A percentile compares a stretch with the other conserved stretches of the same genome.
phyloP scores from a whole-genome alignment of 2,888 invertebrate species.

The Acanthoscelides obtectus region DNA sequence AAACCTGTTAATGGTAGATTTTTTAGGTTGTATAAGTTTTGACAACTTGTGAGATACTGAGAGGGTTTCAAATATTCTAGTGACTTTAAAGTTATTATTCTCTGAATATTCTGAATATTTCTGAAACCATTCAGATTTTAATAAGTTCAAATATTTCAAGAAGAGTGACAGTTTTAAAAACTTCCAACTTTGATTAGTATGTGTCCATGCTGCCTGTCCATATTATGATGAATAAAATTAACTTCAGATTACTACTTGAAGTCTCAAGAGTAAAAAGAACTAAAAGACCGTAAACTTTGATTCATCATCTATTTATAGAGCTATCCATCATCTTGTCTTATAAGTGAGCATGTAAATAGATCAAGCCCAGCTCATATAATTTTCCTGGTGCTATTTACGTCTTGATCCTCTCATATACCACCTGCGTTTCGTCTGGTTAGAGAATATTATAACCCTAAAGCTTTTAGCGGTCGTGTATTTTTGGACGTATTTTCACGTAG shows the following conservation, averaged over 20 bases:
- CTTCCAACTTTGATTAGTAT: no score
- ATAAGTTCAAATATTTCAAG: no score
- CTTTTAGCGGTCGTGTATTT: neutral
- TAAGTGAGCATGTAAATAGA: neutral
- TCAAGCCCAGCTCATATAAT: neutral
- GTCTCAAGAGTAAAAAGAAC: neutral
- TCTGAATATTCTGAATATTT: no score
- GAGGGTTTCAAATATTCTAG: no score
- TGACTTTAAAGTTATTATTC: no score
- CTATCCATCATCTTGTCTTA: neutral
- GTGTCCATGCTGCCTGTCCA: no score
- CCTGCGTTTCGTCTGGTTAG: neutral
- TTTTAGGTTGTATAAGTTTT: no score
- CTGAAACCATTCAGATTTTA: no score
- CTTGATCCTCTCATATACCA: neutral
- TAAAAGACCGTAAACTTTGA: neutral
- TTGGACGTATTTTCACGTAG: neutral
- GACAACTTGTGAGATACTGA: no score
- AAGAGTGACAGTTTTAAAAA: no score
- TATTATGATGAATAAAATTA: no score
- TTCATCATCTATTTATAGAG: neutral
- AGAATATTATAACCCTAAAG: neutral
- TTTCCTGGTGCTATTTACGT: neutral
- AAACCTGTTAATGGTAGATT: no score
- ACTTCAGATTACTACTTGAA: neutral